These are phyloP conservation scores for Melanocharis versteri DNA, from an alignment of 2,113 vertebrate species.

Conservation along the genomic window DNA sequence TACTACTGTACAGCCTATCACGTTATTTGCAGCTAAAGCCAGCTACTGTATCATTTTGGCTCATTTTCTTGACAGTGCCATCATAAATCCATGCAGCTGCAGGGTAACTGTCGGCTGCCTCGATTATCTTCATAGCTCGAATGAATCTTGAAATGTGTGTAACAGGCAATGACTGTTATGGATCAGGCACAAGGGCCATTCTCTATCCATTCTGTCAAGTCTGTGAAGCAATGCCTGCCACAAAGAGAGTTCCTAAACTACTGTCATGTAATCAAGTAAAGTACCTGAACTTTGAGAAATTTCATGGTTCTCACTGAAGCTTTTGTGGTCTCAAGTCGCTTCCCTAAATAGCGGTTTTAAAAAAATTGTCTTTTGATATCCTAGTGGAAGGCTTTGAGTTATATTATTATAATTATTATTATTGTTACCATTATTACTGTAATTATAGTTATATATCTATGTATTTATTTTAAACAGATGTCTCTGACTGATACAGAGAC, in stretches of 20 bases:
- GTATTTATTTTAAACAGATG: not conserved
- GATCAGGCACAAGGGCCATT: slow-evolving; percentile 98
- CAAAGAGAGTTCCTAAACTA: slow-evolving; percentile 85
- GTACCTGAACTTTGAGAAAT: slow-evolving; percentile 85
- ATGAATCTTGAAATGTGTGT: slow-evolving; percentile 99
- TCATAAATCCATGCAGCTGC: slow-evolving; percentile 99
- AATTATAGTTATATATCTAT: not conserved
- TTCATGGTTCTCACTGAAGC: slow-evolving; percentile 33
- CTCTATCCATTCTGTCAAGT: slow-evolving; percentile 82
- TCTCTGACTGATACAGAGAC: not conserved
- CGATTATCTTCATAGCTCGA: slow-evolving; percentile 99
- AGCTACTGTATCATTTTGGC: slow-evolving; percentile 99
- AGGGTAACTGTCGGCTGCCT: slow-evolving; percentile 99
- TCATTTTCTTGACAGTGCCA: slow-evolving; percentile 99
- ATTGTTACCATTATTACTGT: too few species aligned
- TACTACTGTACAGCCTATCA: slow-evolving; percentile 99
- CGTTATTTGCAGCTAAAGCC: slow-evolving; percentile 99
- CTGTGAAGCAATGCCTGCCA: slow-evolving; percentile 80
- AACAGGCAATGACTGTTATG: slow-evolving; percentile 99
- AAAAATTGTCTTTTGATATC: not conserved
- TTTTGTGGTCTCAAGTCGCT: not conserved
- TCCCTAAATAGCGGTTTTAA: not conserved
- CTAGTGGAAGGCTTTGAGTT: not conserved
- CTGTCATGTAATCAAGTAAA: slow-evolving; percentile 87
- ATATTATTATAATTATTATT: not conserved